Percentiles rank a stretch among this genome's conserved stretches.
These are phyloP conservation scores for Eledone cirrhosa DNA, from an alignment of 2,888 invertebrate species.

Conservation along the genomic window DNA sequence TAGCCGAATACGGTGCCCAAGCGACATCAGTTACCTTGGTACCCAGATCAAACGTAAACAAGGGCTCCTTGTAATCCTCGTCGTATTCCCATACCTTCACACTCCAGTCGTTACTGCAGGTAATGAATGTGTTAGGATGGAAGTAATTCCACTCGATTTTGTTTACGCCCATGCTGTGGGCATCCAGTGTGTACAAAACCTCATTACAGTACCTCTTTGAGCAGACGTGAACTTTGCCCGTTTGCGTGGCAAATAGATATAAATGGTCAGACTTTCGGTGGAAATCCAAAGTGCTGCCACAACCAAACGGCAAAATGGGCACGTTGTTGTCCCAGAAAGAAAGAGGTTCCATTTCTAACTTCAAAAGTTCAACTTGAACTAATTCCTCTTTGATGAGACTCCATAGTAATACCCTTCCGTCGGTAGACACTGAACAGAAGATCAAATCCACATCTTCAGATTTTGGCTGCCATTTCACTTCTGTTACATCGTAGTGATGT, in stretches of 20 bases:
- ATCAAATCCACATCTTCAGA: not conserved
- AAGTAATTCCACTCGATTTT: not conserved
- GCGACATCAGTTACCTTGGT: not conserved
- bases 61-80: not conserved
- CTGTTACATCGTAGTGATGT: not conserved
- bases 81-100: conserved; percentile 1
- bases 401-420: not conserved
- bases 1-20: not conserved
- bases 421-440: not conserved
- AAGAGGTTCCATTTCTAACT: not conserved
- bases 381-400: not conserved
- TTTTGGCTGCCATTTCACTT: not conserved
- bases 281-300: not conserved
- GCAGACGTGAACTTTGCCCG: not conserved
- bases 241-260: not conserved
- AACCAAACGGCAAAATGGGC: not conserved
- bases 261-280: not conserved
- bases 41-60: not conserved
- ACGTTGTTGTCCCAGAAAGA: not conserved
- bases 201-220: not conserved
- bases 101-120: not conserved
- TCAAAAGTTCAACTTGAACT: not conserved
- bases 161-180: not conserved
- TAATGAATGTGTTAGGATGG: not conserved
- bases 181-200: not conserved